Base-by-base conservation (phyloP, 2,113 vertebrate species). In the Grus americana region DNA sequence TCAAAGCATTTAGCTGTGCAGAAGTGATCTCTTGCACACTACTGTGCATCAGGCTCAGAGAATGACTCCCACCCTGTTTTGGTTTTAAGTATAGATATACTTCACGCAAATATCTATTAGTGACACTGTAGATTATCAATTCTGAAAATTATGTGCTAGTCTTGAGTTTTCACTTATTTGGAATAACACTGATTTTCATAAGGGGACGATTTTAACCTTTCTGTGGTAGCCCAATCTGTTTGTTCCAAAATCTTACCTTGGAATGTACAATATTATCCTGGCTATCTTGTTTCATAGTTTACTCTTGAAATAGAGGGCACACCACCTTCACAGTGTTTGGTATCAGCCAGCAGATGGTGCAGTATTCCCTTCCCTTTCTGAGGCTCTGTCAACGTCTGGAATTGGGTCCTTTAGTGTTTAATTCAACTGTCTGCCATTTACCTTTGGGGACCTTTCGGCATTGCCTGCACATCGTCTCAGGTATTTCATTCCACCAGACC, bases 261-360 rank as follows among this genome's bases (percentile, higher is more conserved):
- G 71, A 30, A 40, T 88, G 52, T 92, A 32, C 61, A 42, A 6
- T 79, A 47, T 21, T 91, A 34, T 23, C 27, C 38, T 54, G 38
- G 21, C 14, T 91, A 2, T 36, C 50, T 50, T 66, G 17, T 84
- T 94, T 63, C 23, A 6, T 50, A 79, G 50, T 90, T 86, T 34
- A 1, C 5, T 59, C 27, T 47, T 78, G 65, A 73, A 83, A 73
- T 3, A 40, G 42, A 52, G 38, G 70, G 50, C 63, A 42, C 42
- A 79, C 4, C 22, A 71, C 47, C 61, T 87, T 54, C 86, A 78
- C 44, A 62, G 58, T 80, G n/a, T 91, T 91, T 94, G 91, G 23
- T 72, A 42, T 89, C 68, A 96, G 65, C 86, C 91, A 95, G 93
- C 86, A 97, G 96, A 79, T 95, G 94, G 95, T 96, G 94, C 93